Evolutionary conservation across 2,113 vertebrate genomes (phyloP), one percentile per base, ranked within the genome.

Genomic region (Entosphenus tridentatus): DNA sequence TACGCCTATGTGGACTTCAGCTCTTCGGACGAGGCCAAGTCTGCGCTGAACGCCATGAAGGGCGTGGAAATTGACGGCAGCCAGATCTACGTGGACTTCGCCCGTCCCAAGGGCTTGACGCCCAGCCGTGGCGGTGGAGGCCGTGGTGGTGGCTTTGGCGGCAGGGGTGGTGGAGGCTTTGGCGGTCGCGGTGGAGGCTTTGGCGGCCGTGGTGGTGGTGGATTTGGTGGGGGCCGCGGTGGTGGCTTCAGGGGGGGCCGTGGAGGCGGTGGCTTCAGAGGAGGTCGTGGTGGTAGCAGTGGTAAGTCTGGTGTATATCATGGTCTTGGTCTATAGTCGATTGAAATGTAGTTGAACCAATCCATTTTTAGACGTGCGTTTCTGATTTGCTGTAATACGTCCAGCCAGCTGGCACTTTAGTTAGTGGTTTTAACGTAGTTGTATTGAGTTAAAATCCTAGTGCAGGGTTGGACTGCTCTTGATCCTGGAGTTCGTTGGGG

Each of bases 21-120:
- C n/a, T 16, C 21, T n/a, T 10, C n/a, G n/a, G 21, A 65, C 9
- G 62, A 65, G n/a, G 62, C 62, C 62, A 65, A 65, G 21, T n/a
- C 62, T 21, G 62, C 62, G n/a, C n/a, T 16, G 62, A 21, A 65
- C n/a, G 62, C 62, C 8, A 65, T 65, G 62, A 65, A 65, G n/a
- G 62, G 62, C 9, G 62, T 21, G n/a, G 62, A 65, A 21, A 65
- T 65, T 11, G 62, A 65, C 21, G 62, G 62, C 62, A 16, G n/a
- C n/a, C n/a, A 65, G 21, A 65, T 65, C 62, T 65, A 65, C 62
- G 62, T 65, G 21, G 62, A 65, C 62, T 65, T 65, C n/a, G 62
- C 62, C 3, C 62, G 62, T 16, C 62, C 62, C 62, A 65, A 65
- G 21, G 62, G 21, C 21, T 16, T 8, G n/a, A 16, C 62, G n/a